phyloP scores from a whole-genome alignment of 2,797 vertebrate genomes.

The Argya squamiceps region DNA sequence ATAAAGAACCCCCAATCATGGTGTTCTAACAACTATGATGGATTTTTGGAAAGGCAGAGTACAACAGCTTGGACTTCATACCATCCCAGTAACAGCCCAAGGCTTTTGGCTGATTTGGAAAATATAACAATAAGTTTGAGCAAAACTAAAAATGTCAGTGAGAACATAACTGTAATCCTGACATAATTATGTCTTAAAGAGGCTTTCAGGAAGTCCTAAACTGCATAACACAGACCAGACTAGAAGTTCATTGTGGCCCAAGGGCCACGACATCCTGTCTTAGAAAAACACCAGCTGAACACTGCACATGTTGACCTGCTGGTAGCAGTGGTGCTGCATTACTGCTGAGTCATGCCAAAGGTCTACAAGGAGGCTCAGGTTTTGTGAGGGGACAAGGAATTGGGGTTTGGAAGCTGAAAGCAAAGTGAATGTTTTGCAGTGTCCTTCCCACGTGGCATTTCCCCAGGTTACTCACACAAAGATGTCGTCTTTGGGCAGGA shows the following conservation, averaged over 20 bases:
- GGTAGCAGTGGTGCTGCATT: background rate
- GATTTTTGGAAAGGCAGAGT: background rate
- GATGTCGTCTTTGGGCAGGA: conserved; percentile 96
- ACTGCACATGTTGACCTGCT: background rate
- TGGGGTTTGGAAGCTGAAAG: background rate
- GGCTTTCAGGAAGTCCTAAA: background rate
- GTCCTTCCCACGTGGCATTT: background rate
- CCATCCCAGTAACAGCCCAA: background rate
- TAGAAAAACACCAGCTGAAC: background rate
- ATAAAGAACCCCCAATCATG: background rate
- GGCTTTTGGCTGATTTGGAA: background rate
- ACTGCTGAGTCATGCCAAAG: background rate
- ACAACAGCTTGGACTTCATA: background rate
- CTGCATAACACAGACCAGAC: background rate
- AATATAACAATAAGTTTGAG: background rate
- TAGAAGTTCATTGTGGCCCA: background rate
- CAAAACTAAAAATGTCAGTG: background rate
- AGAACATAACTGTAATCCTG: background rate
- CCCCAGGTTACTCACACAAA: conserved; percentile 87
- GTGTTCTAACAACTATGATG: background rate
- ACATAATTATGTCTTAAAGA: background rate
- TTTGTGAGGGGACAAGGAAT: background rate
- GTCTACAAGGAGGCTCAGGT: background rate
- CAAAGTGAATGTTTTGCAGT: background rate
- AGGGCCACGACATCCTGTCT: background rate